Conservation (phyloP, 2,888 invertebrate genomes). For the Napeogenes sylphis region DNA sequence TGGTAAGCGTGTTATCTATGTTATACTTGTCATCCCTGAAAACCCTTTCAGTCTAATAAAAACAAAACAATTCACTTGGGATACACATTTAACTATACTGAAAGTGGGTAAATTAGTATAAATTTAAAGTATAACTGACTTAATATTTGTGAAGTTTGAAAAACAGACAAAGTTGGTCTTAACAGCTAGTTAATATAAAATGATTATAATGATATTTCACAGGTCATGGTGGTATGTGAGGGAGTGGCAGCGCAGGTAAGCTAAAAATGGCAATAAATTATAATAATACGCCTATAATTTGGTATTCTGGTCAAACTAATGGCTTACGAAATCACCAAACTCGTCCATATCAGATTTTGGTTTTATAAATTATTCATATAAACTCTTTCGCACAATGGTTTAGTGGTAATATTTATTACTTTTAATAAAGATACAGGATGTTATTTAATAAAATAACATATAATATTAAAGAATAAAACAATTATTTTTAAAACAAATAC, state of each 20-base stretch:
- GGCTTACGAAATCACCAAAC: constrained; percentile 63
- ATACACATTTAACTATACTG: no score
- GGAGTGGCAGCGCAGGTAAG: constrained; percentile 6
- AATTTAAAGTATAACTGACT: no score
- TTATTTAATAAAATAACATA: constrained; percentile 22
- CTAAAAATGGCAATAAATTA: constrained; percentile 40
- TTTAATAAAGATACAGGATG: constrained; percentile 35
- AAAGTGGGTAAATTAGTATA: no score
- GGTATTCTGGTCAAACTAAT: constrained; percentile 46
- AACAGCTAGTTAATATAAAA: no score
- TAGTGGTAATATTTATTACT: constrained; percentile 58
- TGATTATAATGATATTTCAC: background rate
- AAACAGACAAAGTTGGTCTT: no score
- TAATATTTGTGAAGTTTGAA: no score
- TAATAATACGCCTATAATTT: constrained; percentile 45
- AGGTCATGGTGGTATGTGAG: background rate
- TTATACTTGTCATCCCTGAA: no score
- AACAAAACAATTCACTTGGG: no score
- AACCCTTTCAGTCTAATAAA: no score
- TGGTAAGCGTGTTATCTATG: no score
- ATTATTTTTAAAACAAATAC: no score
- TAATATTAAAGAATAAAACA: no score
- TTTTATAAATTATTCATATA: constrained; percentile 66
- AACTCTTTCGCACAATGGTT: constrained; percentile 54
- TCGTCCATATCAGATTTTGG: constrained; percentile 56